Conservation (phyloP, 2,797 vertebrate genomes). For the Syndactyla subalaris region DNA sequence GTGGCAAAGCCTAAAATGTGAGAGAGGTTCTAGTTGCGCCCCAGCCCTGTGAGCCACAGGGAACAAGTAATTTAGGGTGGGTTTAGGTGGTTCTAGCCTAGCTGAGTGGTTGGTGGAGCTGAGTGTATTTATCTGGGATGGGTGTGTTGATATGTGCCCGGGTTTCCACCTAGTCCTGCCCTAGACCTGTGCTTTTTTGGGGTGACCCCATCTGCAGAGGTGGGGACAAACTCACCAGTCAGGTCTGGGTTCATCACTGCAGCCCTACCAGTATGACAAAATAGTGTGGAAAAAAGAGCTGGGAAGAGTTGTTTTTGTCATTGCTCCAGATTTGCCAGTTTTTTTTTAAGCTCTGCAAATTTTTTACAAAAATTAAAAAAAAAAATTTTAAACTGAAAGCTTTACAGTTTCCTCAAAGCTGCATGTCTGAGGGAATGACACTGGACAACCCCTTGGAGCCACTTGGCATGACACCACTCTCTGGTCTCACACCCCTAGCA, state of each 20-base stretch:
- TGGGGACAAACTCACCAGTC: neutral
- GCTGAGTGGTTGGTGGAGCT: neutral
- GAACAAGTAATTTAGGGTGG: neutral
- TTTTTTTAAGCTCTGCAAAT: neutral
- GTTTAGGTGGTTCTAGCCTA: neutral
- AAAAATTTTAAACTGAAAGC: neutral
- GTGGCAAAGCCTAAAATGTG: neutral
- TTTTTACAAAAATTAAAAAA: too few species aligned
- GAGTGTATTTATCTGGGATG: neutral
- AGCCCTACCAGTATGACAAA: accelerated
- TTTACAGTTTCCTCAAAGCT: neutral
- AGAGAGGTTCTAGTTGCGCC: neutral
- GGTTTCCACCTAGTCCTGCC: neutral
- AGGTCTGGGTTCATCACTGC: neutral
- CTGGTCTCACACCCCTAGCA: neutral
- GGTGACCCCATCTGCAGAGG: neutral
- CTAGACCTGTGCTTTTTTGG: neutral
- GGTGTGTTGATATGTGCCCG: neutral
- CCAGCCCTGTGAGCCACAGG: neutral
- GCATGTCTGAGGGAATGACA: neutral
- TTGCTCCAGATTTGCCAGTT: neutral
- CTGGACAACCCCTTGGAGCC: neutral
- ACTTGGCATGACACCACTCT: accelerated
- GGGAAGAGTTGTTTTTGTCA: neutral
- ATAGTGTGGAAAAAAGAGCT: neutral